phyloP scores from a whole-genome alignment of 2,113 vertebrate species.

The Romanogobio albipinnatus region DNA sequence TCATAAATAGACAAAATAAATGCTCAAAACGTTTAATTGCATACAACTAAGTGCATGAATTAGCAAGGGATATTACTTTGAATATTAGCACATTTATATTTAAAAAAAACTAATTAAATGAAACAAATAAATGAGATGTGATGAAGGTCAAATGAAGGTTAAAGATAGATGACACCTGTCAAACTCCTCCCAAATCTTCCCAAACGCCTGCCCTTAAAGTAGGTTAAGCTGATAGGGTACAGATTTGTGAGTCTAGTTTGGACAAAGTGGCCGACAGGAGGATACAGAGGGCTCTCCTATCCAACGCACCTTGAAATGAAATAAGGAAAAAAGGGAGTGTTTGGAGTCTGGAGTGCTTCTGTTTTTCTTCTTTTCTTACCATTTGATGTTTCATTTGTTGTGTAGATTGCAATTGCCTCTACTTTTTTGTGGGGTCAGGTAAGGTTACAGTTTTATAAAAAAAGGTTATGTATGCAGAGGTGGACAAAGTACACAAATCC shows the following conservation, averaged over 20 bases:
- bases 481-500: too few relatives aligned
- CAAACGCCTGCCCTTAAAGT: background rate
- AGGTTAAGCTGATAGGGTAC: background rate
- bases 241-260: background rate
- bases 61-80: background rate
- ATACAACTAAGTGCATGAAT: background rate
- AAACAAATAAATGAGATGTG: background rate
- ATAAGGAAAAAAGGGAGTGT: background rate
- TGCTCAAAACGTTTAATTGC: background rate
- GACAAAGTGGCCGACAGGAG: background rate
- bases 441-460: background rate
- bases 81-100: background rate
- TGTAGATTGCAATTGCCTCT: background rate
- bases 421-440: background rate
- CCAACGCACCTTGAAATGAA: background rate
- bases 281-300: background rate
- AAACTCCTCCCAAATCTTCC: slow-evolving; percentile 4
- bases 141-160: slow-evolving; percentile 1
- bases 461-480: background rate
- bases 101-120: too few relatives aligned
- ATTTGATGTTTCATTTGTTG: background rate
- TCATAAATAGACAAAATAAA: background rate
- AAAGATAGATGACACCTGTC: background rate
- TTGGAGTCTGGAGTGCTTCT: background rate
- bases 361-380: background rate